Evolutionary conservation across 2,797 vertebrate species (phyloP).

Genomic region (Spinus pinus): DNA sequence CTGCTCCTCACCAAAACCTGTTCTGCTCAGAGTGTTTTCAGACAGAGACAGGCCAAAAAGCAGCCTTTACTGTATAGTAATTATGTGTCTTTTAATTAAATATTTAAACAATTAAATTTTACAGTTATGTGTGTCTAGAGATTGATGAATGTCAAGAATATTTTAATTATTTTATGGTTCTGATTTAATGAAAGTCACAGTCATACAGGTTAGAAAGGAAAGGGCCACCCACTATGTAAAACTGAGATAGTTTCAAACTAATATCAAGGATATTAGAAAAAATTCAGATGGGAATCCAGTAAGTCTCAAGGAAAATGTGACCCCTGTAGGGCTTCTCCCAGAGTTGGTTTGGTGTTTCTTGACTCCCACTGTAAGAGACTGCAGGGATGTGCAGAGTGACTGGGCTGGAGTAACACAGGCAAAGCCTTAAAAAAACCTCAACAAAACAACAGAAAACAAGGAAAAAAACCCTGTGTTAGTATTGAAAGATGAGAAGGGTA

Average conservation of each 20-base stretch:
- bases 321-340: not conserved
- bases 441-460: not conserved
- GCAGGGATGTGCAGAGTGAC: not conserved
- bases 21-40: not conserved
- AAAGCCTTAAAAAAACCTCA: not conserved
- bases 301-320: not conserved
- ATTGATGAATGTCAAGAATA: not conserved
- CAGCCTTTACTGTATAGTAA: not conserved
- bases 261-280: not conserved
- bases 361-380: not conserved
- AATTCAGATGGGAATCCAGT: not conserved
- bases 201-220: not conserved
- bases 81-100: constrained; percentile 29
- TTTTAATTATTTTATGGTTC: constrained; percentile 21
- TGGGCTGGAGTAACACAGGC: not conserved
- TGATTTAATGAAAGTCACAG: not conserved
- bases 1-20: not conserved
- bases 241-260: not conserved
- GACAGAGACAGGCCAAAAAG: not conserved
- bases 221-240: not conserved
- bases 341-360: not conserved
- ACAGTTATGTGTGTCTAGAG: not conserved
- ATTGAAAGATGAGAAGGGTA: constrained; percentile 23
- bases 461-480: not conserved
- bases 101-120: constrained; percentile 9